Evolutionary conservation across 2,888 invertebrate species (phyloP), one percentile per base, ranked within the genome.

Genomic region (Phania funesta): DNA sequence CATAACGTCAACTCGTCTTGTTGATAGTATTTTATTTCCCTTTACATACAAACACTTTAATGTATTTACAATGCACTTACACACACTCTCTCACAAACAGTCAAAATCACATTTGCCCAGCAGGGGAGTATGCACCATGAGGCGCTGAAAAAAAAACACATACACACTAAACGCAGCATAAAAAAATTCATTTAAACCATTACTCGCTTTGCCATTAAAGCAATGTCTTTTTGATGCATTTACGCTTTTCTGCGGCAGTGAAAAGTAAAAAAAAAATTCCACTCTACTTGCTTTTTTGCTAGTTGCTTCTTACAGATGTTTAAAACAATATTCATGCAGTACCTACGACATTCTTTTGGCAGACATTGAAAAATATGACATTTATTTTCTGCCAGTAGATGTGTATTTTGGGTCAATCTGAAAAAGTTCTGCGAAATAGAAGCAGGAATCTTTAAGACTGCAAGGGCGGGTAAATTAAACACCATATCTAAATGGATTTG

Each of bases 1-100:
- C 80, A 76, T 56, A 74, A 78, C 56, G 68, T 82, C 82, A 78
- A 82, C 77, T 73, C 44, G 56, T 68, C 78, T 71, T 78, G 68
- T 75, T 80, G 67, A 68, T 54, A 60, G 68, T 22, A 52, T 74
- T 54, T 81, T 67, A 71, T 48, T 68, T 64, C 38, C n/a, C 50
- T 8, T 16, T 38, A 52, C 54, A 73, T 50, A 67, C 78, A 71
- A 22, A 71, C 32, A 65, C 48, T 35, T 62, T 71, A 71, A 76
- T 60, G 18, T 44, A 60, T 60, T 41, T 60, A 29, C 65, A 50
- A 58, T n/a, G 67, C 41, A 52, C 11, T 48, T 24, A 41, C 48
- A 35, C 9, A 29, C n/a, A 46, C 46, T 16, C 35, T 6, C 5
- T 11, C 9, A 46, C 56, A 38, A 18, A 52, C 20, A 29, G 29